These are phyloP conservation scores for Brachypodius melanocephalos DNA, from an alignment of 2,113 vertebrate species.

Conservation along the genomic window DNA sequence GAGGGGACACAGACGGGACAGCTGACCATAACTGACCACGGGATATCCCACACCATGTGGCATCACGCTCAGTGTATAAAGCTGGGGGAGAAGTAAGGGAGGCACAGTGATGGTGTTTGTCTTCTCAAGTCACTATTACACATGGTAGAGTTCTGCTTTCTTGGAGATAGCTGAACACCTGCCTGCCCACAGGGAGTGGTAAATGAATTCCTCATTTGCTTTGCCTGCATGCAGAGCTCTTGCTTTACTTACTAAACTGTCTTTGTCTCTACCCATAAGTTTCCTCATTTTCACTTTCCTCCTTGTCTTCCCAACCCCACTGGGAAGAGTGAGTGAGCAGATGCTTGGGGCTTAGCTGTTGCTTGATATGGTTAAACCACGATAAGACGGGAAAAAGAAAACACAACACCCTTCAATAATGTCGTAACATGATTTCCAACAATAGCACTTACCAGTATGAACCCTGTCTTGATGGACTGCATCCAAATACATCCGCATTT, in stretches of 20 bases:
- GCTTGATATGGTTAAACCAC: not conserved
- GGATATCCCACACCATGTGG: not conserved
- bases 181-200: not conserved
- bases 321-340: not conserved
- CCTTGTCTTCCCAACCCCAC: not conserved
- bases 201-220: not conserved
- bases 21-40: not conserved
- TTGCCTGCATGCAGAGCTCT: not conserved
- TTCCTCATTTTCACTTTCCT: not conserved
- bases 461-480: constrained; percentile 83
- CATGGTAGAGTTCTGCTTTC: not conserved
- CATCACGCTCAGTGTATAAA: not conserved
- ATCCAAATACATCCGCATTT: constrained; percentile 90
- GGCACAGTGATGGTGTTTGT: not conserved
- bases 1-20: not conserved
- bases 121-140: not conserved
- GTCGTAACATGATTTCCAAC: not conserved
- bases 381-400: not conserved
- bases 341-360: not conserved
- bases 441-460: constrained; percentile 75
- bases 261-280: not conserved
- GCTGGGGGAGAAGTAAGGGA: not conserved
- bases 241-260: not conserved
- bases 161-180: not conserved
- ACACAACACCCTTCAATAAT: not conserved